Percentiles rank a stretch among this genome's conserved stretches.
Evolutionary conservation across 2,888 invertebrate genomes (phyloP).

Genomic region (Norana najaformis): DNA sequence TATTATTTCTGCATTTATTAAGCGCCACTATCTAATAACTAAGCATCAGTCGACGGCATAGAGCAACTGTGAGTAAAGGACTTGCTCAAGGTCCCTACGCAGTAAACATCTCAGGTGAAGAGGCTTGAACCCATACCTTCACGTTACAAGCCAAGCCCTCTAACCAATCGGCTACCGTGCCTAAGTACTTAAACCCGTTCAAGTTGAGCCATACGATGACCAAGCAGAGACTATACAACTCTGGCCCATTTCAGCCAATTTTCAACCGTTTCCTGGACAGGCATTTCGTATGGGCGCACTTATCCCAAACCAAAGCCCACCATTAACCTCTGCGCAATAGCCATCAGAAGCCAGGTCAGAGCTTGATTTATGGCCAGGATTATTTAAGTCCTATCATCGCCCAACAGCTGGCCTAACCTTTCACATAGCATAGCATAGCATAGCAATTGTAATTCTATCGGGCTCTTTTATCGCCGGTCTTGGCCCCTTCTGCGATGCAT

Average conservation of each 20-base stretch:
- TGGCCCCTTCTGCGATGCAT: neutral
- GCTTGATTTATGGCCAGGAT: neutral
- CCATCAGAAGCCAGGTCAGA: neutral
- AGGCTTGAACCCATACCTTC: no score
- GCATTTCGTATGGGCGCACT: neutral
- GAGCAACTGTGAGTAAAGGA: no score
- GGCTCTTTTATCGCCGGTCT: neutral
- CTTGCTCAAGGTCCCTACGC: no score
- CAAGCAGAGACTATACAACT: neutral
- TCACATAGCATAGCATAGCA: slow-evolving; percentile 4
- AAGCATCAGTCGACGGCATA: no score
- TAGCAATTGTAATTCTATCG: neutral
- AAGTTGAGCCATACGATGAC: no score
- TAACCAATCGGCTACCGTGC: no score
- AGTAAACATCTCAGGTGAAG: no score
- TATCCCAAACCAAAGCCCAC: neutral
- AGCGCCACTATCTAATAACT: no score
- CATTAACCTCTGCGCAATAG: slow-evolving; percentile 13
- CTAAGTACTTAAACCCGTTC: no score
- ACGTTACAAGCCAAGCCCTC: no score
- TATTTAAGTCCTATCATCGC: neutral
- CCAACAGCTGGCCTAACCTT: neutral
- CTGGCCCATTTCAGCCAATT: neutral
- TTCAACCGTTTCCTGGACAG: neutral
- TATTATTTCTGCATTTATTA: no score